These are phyloP conservation scores for Dromaius novaehollandiae DNA, from an alignment of 2,113 vertebrate genomes.

Conservation along the genomic window DNA sequence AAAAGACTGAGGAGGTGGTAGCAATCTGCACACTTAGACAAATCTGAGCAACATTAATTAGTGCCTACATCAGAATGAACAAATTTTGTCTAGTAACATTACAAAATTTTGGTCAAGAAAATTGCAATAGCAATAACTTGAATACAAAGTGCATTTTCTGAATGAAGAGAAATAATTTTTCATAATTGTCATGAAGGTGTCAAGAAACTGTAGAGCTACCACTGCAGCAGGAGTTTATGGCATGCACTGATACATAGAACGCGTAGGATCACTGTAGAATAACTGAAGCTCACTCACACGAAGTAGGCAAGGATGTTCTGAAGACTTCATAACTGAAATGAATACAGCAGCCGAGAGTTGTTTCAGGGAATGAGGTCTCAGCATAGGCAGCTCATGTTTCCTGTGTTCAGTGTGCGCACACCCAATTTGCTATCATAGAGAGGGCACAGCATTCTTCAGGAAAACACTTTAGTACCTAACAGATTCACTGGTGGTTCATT, in stretches of 20 bases:
- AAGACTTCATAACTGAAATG: neutral
- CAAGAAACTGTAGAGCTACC: neutral
- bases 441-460: neutral
- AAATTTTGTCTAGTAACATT: neutral
- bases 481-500: neutral
- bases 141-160: neutral
- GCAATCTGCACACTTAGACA: neutral
- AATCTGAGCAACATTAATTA: neutral
- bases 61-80: neutral
- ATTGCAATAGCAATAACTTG: neutral
- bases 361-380: neutral
- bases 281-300: neutral
- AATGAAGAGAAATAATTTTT: neutral
- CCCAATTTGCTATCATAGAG: neutral
- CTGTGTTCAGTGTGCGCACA: neutral
- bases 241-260: neutral
- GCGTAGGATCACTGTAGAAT: accelerated
- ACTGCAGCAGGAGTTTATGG: neutral
- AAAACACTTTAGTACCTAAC: neutral
- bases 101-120: neutral
- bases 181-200: neutral
- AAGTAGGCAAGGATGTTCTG: neutral
- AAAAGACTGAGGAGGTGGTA: neutral
- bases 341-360: neutral
- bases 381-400: neutral